phyloP scores from a whole-genome alignment of 2,797 vertebrate genomes.

The Microchirus variegatus region DNA sequence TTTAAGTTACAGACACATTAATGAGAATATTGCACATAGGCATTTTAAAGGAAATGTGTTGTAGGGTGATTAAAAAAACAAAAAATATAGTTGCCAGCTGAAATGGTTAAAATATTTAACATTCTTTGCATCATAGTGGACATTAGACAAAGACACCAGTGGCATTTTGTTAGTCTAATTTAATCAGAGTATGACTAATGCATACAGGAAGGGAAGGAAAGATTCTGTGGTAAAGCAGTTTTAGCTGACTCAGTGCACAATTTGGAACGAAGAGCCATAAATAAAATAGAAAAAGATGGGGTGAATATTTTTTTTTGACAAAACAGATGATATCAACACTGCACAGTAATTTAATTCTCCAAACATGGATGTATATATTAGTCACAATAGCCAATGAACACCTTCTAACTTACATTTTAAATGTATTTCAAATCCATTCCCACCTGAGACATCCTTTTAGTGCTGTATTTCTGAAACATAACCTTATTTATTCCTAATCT shows the following conservation, averaged over 20 bases:
- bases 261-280: neutral
- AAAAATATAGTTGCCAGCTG: neutral
- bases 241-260: conserved; percentile 16
- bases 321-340: too few species aligned
- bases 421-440: too few species aligned
- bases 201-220: conserved; percentile 12
- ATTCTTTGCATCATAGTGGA: conserved; percentile 28
- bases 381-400: too few species aligned
- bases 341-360: too few species aligned
- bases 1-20: neutral
- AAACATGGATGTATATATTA: too few species aligned
- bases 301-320: too few species aligned
- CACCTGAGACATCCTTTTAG: too few species aligned
- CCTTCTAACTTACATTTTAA: too few species aligned
- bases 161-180: conserved; percentile 30
- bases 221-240: neutral
- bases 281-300: too few species aligned
- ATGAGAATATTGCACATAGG: neutral
- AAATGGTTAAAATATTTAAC: conserved; percentile 17
- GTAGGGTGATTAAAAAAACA: neutral
- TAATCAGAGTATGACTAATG: conserved; percentile 22
- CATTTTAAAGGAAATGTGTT: neutral
- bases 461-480: conserved; percentile 10
- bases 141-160: conserved; percentile 17
- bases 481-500: conserved; percentile 38